Percentiles rank a stretch among this genome's conserved stretches.
These are phyloP conservation scores for Philotrypesis tridentata DNA, from an alignment of 1,140 invertebrate species.

Conservation along the genomic window DNA sequence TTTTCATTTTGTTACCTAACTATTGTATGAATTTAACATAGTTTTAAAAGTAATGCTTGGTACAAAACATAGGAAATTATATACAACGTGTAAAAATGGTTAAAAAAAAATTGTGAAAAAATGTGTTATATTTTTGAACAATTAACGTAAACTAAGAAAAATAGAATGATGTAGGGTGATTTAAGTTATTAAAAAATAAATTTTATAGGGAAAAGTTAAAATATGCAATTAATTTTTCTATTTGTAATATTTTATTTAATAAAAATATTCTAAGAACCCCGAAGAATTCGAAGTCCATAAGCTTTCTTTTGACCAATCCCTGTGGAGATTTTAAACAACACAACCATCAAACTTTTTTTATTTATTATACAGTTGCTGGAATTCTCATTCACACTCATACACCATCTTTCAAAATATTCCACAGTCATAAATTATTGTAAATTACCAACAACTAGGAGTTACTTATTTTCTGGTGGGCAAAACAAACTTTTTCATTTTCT, in stretches of 20 bases:
- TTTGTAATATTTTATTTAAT: slow-evolving; percentile 50
- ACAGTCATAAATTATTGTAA: slow-evolving; percentile 43
- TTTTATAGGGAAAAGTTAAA: slow-evolving; percentile 15
- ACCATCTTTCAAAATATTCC: slow-evolving; percentile 31
- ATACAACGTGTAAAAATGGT: background rate
- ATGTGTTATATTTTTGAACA: slow-evolving; percentile 1
- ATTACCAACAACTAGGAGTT: slow-evolving; percentile 49
- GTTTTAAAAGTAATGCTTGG: background rate
- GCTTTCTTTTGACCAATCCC: slow-evolving; percentile 34
- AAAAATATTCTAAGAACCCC: slow-evolving; percentile 44
- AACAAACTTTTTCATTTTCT: slow-evolving; percentile 21
- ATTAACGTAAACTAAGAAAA: background rate
- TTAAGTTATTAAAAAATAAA: background rate
- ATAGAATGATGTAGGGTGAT: background rate
- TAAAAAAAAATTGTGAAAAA: background rate
- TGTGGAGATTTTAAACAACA: slow-evolving; percentile 35
- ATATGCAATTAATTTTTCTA: slow-evolving; percentile 33
- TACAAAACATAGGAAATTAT: background rate
- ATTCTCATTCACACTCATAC: slow-evolving; percentile 29
- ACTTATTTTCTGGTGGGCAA: slow-evolving; percentile 28
- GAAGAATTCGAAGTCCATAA: slow-evolving; percentile 31
- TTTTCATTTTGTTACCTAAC: background rate
- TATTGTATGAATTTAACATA: background rate
- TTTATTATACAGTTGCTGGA: slow-evolving; percentile 32
- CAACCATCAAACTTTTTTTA: slow-evolving; percentile 12